Conservation (phyloP, 2,888 invertebrate species). For the Pandemis cinnamomeana region DNA sequence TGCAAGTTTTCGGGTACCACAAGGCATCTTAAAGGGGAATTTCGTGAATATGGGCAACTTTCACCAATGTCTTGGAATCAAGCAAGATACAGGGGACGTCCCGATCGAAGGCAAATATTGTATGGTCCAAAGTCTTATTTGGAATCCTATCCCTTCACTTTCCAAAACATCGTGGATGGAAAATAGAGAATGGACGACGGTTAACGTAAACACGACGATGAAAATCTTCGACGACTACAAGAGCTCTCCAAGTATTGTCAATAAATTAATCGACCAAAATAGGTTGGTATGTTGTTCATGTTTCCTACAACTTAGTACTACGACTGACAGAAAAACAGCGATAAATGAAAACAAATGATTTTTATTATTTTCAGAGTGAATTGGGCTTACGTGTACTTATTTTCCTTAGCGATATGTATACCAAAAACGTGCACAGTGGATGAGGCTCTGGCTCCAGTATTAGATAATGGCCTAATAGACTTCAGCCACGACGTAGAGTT, state of each 20-base stretch:
- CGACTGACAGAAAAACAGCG: too few species aligned
- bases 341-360: background rate
- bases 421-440: constrained; percentile 60
- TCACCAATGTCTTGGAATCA: constrained; percentile 56
- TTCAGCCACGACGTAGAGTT: constrained; percentile 53
- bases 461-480: constrained; percentile 50
- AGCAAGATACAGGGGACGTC: constrained; percentile 44
- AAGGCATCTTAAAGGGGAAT: constrained; percentile 53
- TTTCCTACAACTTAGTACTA: too few species aligned
- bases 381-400: constrained; percentile 29
- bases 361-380: constrained; percentile 44
- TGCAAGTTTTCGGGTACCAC: constrained; percentile 56
- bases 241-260: background rate
- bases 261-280: background rate
- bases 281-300: background rate
- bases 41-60: constrained; percentile 57
- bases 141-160: constrained; percentile 9
- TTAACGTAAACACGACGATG: background rate
- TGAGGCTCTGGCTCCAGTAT: constrained; percentile 52
- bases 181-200: constrained; percentile 4
- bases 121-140: constrained; percentile 50
- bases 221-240: background rate
- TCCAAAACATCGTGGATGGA: background rate
- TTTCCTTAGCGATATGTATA: constrained; percentile 58
- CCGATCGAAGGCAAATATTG: constrained; percentile 64